Evolutionary conservation across 2,888 invertebrate species (phyloP), one percentile per base, ranked within the genome.

Genomic region (Caenorhabditis imperialis): DNA sequence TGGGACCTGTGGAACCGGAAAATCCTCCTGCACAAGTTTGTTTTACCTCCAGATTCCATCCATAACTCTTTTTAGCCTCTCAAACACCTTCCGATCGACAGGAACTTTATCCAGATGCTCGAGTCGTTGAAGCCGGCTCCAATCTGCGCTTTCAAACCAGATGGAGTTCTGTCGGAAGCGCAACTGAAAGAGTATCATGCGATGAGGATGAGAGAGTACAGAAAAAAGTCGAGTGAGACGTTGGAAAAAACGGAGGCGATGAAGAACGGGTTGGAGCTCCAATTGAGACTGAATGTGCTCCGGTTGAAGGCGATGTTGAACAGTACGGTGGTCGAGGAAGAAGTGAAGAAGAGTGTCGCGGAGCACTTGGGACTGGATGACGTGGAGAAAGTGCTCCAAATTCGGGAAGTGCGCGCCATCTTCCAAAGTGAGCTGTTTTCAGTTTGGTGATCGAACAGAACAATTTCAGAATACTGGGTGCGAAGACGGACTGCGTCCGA

Each of bases 181-280:
- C 35, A 57, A 7, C 42, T 45, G 8, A 33, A 44, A 16, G 6
- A 10, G 18, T 57, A 20, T n/a, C 33, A 57, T 35, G 57, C 57
- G 2, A 12, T 33, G 8, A 33, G 57, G 45, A 42, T 44, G 45
- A 42, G 57, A 45, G 42, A 57, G n/a, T 44, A 57, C 33, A 30
- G 57, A 14, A n/a, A 35, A 6, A 57, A 57, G 22, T 30, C 42
- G 8, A 57, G 23, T 38, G 51, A 51, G 16, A 23, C 27, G 7
- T 37, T 51, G 23, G 37, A 51, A 23, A 51, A 37, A 23, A 51
- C 23, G 1, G 38, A 37, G 18, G 22, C 8, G 38, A 51, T 51
- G 51, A 25, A 37, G 37, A 25, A 51, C 20, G 23, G 37, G 8
- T 22, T 51, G 37, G 38, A 51, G 14, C 8, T 23, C 16, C 37